Evolutionary conservation across 2,113 vertebrate species (phyloP).

Genomic region (Felis chaus): DNA sequence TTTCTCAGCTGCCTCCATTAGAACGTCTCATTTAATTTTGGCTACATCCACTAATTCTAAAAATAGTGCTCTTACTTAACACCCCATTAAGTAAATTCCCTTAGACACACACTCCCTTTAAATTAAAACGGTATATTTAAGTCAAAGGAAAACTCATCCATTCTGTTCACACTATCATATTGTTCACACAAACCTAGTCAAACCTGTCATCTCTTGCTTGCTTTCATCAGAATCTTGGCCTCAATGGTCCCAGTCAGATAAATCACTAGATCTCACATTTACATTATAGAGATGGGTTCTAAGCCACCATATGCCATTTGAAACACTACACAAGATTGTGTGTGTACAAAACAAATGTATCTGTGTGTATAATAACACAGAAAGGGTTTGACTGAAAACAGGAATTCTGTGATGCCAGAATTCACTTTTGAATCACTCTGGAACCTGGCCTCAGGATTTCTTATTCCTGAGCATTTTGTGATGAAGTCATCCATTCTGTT

Average conservation of each 20-base stretch:
- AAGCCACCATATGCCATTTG: not conserved
- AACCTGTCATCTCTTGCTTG: not conserved
- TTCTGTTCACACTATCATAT: not conserved
- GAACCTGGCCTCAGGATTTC: not conserved
- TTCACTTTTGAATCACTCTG: not conserved
- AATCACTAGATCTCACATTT: not conserved
- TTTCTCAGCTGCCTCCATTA: slow-evolving; percentile 38
- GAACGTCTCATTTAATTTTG: slow-evolving; percentile 61
- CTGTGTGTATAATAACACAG: not conserved
- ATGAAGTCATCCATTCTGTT: not conserved
- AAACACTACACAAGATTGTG: not conserved
- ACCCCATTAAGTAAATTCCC: slow-evolving; percentile 66
- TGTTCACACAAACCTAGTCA: not conserved
- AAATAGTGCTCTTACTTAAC: slow-evolving; percentile 60
- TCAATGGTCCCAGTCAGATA: not conserved
- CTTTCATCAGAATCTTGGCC: not conserved
- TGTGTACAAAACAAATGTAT: not conserved
- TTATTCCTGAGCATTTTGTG: not conserved
- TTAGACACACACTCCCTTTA: slow-evolving; percentile 58
- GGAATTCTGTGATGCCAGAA: slow-evolving; percentile 29
- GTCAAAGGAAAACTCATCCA: not conserved
- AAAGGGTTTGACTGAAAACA: not conserved
- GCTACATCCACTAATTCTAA: slow-evolving; percentile 60
- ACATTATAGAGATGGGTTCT: not conserved
- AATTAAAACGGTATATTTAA: slow-evolving; percentile 62